phyloP scores from a whole-genome alignment of 2,888 invertebrate genomes.

The Zaprionus bogoriensis region DNA sequence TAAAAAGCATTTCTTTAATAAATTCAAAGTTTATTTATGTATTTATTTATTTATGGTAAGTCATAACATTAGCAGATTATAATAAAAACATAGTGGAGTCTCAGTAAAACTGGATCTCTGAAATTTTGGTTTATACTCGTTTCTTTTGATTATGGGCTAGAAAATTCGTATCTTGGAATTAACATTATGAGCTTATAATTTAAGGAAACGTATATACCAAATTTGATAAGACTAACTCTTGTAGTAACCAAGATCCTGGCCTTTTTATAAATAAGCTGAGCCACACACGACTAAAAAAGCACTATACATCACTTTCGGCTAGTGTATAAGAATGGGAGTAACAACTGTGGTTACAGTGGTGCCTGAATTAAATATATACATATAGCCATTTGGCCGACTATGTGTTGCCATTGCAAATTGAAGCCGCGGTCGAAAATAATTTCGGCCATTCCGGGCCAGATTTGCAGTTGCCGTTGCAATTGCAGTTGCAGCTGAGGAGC shows the following conservation, averaged over 20 bases:
- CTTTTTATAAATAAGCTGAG: not conserved
- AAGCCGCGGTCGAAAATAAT: constrained; percentile 67
- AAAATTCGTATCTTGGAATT: too few relatives aligned
- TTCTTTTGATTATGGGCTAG: too few relatives aligned
- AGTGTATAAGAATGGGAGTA: not conserved
- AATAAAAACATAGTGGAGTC: too few relatives aligned
- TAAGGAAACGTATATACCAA: not conserved
- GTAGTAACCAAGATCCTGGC: not conserved
- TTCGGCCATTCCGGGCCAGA: constrained; percentile 65
- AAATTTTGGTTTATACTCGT: too few relatives aligned
- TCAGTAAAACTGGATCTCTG: too few relatives aligned
- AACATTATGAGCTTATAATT: too few relatives aligned
- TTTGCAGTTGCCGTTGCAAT: constrained; percentile 41
- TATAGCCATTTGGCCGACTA: not conserved
- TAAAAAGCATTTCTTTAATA: too few relatives aligned
- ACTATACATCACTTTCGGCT: not conserved
- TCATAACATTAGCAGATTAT: too few relatives aligned
- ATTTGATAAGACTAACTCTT: not conserved
- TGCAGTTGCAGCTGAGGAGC: constrained; percentile 15
- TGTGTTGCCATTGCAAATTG: constrained; percentile 52
- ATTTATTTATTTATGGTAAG: too few relatives aligned
- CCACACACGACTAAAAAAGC: not conserved
- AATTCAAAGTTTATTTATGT: too few relatives aligned
- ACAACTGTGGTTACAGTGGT: constrained; percentile 44
- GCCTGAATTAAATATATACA: constrained; percentile 63